Evolutionary conservation across 2,113 vertebrate species (phyloP).

Genomic region (Ammodramus savannarum): DNA sequence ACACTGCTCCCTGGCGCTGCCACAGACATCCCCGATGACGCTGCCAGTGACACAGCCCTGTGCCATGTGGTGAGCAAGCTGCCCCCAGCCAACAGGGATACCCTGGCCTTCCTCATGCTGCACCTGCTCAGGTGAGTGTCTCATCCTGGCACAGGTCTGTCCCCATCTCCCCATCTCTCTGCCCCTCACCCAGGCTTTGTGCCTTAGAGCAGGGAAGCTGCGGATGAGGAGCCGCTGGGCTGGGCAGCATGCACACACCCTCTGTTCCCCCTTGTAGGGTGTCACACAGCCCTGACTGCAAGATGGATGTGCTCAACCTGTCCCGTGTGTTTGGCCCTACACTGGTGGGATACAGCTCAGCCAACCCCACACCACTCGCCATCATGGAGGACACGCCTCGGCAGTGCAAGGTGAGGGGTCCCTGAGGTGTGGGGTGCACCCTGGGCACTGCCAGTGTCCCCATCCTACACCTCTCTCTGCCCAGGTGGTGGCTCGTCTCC

Average conservation of each 20-base stretch:
- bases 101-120: constrained; percentile 81
- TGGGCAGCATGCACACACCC: accelerated
- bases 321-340: constrained; percentile 85
- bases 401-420: constrained; percentile 75
- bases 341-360: constrained; percentile 76
- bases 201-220: accelerated
- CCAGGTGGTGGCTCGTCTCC: constrained; percentile 77
- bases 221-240: not conserved
- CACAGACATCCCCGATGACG: constrained; percentile 73
- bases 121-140: constrained; percentile 75
- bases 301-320: constrained; percentile 83
- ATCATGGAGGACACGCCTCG: constrained; percentile 81
- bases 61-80: constrained; percentile 73
- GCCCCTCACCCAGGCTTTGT: accelerated
- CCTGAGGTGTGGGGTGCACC: accelerated
- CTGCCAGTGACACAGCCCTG: constrained; percentile 55
- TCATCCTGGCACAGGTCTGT: not conserved
- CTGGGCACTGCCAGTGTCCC: accelerated
- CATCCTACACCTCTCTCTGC: not conserved
- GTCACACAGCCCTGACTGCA: constrained; percentile 74
- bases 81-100: constrained; percentile 80
- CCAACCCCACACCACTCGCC: constrained; percentile 74
- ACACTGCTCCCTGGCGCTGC: not conserved
- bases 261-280: constrained; percentile 21
- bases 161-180: not conserved